Conservation (phyloP, 2,797 vertebrate genomes). For the Nothura maculosa region DNA sequence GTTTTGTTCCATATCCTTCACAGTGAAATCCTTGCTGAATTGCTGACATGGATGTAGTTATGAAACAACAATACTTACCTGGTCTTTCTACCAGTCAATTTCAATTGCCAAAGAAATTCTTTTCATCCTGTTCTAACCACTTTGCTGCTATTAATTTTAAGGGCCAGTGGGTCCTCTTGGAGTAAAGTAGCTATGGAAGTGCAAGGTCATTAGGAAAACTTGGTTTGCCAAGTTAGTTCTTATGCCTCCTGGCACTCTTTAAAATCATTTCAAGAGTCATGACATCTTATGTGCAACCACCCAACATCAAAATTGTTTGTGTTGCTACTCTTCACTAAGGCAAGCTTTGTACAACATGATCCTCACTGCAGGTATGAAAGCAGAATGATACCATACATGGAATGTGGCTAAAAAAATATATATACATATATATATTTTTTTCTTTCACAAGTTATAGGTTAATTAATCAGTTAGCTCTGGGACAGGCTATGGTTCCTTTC, state of each 20-base stretch:
- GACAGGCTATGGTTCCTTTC: not conserved
- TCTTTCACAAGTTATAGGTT: not conserved
- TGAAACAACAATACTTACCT: not conserved
- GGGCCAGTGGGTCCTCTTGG: not conserved
- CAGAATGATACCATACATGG: not conserved
- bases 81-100: not conserved
- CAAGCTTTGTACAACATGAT: not conserved
- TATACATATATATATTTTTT: too few relatives aligned
- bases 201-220: constrained; percentile 11
- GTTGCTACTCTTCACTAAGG: not conserved
- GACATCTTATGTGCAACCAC: not conserved
- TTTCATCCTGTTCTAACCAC: not conserved
- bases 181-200: constrained; percentile 1
- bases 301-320: not conserved
- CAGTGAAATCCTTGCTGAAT: not conserved
- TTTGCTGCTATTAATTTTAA: constrained; percentile 35
- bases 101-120: not conserved
- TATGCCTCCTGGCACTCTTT: not conserved
- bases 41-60: not conserved
- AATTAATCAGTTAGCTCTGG: not conserved
- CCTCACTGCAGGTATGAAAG: not conserved
- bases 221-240: not conserved
- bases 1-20: not conserved
- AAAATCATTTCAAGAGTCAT: not conserved
- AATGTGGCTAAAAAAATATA: not conserved